Evolutionary conservation across 2,797 vertebrate genomes (phyloP).

Genomic region (Cuniculus paca): DNA sequence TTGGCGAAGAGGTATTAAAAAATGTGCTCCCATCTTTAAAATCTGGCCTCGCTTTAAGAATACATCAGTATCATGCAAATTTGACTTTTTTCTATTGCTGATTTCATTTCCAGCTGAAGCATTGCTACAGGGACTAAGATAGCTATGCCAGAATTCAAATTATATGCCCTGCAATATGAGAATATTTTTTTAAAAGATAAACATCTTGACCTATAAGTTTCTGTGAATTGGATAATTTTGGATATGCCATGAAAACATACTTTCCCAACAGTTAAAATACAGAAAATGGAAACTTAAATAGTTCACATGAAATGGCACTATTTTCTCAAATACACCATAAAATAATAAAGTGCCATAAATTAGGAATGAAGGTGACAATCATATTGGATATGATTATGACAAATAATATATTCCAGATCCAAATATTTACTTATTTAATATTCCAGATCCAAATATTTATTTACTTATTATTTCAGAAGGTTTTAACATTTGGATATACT

Average conservation of each 20-base stretch:
- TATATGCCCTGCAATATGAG: background rate
- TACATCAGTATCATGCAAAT: constrained; percentile 51
- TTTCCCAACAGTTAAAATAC: background rate
- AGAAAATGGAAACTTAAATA: background rate
- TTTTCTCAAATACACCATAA: background rate
- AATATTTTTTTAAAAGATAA: constrained; percentile 6
- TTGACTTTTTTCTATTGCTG: constrained; percentile 59
- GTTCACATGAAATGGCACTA: background rate
- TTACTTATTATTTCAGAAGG: background rate
- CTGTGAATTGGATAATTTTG: background rate
- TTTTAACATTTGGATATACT: background rate
- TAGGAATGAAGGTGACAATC: background rate
- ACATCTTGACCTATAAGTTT: background rate
- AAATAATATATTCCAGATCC: background rate
- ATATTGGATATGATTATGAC: background rate
- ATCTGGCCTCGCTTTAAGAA: constrained; percentile 77
- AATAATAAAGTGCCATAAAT: background rate
- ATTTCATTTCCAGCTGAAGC: constrained; percentile 10
- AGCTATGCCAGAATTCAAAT: background rate
- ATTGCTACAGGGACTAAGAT: background rate
- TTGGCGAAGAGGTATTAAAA: constrained; percentile 65
- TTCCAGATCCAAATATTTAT: background rate
- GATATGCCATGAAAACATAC: background rate
- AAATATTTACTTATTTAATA: background rate
- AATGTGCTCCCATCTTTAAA: constrained; percentile 82